Evolutionary conservation across 1,140 invertebrate genomes (phyloP), one percentile per base, ranked within the genome.

Genomic region (Pseudobourletiella spinata): DNA sequence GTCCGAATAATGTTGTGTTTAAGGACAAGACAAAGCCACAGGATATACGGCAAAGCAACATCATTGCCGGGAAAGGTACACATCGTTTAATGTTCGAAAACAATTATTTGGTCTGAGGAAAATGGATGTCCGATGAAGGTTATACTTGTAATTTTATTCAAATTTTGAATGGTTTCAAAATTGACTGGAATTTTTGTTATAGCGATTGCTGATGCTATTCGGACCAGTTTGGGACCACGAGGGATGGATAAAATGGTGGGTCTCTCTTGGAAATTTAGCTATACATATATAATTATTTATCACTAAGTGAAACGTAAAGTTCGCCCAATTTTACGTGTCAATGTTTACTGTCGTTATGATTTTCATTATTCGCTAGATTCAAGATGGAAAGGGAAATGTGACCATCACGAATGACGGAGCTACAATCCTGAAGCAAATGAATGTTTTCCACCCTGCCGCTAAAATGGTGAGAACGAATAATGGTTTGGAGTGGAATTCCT

Each of bases 201-300:
- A 96, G 95, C 95, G 79, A 93, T 99, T 55, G 89, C 93, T 65
- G 92, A 98, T 93, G 95, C 96, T 22, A 92, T 99, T 71, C 84
- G 96, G 63, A 99, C 97, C 18, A 98, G 94, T 80, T 80, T 99
- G 72, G 97, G 97, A 18, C 97, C 97, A 26, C 82, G 91, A 69
- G 97, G 97, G 67, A 99, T 99, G 97, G 97, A 99, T 74, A 99
- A 99, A 84, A 99, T 99, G 96, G 89, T 93, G 82, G n/a, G n/a
- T n/a, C n/a, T n/a, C n/a, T n/a, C n/a, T n/a, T n/a, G n/a, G n/a
- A n/a, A 79, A 69, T 71, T 50, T 58, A 55, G 35, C 35, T 42
- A 14, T 42, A 18, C 14, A 42, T 14, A 42, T 14, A 42, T 42
- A 18, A 14, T 14, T 14, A 14, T 14, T 18, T 14, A 42, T 14